Conservation (phyloP, 1,140 invertebrate genomes). For the Aphis craccivora region DNA sequence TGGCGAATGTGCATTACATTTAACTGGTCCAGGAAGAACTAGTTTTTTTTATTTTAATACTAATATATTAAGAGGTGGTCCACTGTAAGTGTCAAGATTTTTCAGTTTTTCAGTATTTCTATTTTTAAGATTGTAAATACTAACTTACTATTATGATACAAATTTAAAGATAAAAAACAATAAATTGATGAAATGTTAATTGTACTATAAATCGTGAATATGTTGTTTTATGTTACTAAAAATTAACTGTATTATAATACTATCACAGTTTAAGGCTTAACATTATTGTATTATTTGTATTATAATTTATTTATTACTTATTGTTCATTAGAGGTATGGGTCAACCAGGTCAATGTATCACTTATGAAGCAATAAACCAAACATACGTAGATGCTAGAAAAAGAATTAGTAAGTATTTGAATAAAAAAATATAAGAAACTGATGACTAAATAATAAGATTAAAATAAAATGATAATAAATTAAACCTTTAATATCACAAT, state of each 20-base stretch:
- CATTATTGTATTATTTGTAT: neutral
- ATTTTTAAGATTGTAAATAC: neutral
- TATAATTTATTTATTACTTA: constrained; percentile 47
- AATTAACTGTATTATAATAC: neutral
- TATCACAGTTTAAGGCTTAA: neutral
- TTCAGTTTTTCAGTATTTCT: neutral
- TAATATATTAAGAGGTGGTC: constrained; percentile 76
- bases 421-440: neutral
- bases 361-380: constrained; percentile 88
- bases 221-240: neutral
- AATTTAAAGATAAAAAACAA: neutral
- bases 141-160: neutral
- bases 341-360: constrained; percentile 81
- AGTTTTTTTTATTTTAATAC: constrained; percentile 83
- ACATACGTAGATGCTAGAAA: constrained; percentile 87
- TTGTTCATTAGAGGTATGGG: constrained; percentile 72
- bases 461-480: neutral
- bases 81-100: constrained; percentile 69
- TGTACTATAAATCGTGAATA: neutral
- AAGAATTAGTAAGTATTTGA: constrained; percentile 76
- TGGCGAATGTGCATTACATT: constrained; percentile 77
- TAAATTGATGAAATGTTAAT: neutral
- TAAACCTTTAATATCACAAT: neutral
- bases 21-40: constrained; percentile 76
- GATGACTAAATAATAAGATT: neutral